phyloP scores from a whole-genome alignment of 2,113 vertebrate genomes.

The Oncorhynchus masou region DNA sequence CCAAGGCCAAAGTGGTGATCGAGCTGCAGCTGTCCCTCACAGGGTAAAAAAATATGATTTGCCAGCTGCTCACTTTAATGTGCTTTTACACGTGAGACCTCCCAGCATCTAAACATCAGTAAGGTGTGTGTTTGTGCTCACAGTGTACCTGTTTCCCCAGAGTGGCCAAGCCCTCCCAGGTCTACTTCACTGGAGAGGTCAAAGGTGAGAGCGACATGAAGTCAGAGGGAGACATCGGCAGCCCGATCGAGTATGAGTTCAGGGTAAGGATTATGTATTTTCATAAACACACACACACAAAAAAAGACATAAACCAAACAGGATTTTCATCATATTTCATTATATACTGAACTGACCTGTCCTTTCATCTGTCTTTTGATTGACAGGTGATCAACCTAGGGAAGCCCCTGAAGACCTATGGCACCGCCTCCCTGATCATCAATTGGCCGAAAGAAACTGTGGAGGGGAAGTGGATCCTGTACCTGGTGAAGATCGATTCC shows the following conservation, averaged over 20 bases:
- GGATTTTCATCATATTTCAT: too few species aligned
- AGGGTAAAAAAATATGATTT: slow-evolving; percentile 77
- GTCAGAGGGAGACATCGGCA: slow-evolving; percentile 85
- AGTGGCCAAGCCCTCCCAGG: slow-evolving; percentile 89
- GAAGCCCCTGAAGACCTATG: slow-evolving; percentile 81
- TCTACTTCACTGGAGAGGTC: slow-evolving; percentile 80
- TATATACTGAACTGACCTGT: not conserved
- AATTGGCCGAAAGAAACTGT: slow-evolving; percentile 85
- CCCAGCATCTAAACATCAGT: not conserved
- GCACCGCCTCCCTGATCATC: slow-evolving; percentile 80
- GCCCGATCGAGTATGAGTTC: slow-evolving; percentile 86
- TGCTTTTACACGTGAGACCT: not conserved
- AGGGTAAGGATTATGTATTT: slow-evolving; percentile 75
- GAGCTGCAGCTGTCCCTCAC: slow-evolving; percentile 84
- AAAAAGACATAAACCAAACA: too few species aligned
- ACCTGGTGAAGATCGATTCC: slow-evolving; percentile 84
- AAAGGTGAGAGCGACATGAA: slow-evolving; percentile 81
- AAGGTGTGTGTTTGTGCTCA: not conserved
- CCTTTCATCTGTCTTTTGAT: slow-evolving; percentile 12
- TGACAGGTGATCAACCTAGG: slow-evolving; percentile 89
- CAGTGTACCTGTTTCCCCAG: slow-evolving; percentile 58
- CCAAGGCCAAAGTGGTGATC: slow-evolving; percentile 85
- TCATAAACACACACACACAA: too few species aligned
- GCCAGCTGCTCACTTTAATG: too few species aligned
- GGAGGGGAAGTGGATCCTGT: slow-evolving; percentile 85